Base-by-base conservation (phyloP, 2,113 vertebrate genomes). In the Pogona vitticeps region DNA sequence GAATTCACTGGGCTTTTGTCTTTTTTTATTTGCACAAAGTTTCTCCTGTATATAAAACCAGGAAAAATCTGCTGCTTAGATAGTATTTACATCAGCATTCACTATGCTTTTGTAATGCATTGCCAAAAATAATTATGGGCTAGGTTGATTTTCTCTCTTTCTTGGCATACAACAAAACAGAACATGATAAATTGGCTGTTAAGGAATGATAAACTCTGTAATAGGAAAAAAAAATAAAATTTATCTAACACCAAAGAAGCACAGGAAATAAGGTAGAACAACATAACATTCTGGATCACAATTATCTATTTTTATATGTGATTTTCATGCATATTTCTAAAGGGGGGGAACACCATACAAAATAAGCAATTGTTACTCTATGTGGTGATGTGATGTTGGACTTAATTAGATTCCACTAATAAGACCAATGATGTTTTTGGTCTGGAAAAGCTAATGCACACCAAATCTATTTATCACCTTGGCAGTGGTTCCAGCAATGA, bases 391-490 rank as follows among this genome's bases (percentile, higher is more conserved):
- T 78, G 86, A 89, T 36, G 89, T 85, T 88, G 80, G 15, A 92
- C 94, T 94, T 95, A 83, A 93, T 94, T 92, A 90, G 79, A 83
- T 83, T 58, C 81, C 63, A 88, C 81, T 90, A 93, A 91, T 90
- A 86, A 95, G 89, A 92, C 94, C 91, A 95, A 94, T 91, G 84
- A 90, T 93, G 68, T 86, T 93, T 90, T 93, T 91, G 90, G 90
- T 82, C 85, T 91, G 70, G 26, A 76, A 68, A 86, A 87, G 72
- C 90, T 95, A 93, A 93, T 90, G 85, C 87, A 92, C 95, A 95
- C 90, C 81, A 92, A 95, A 95, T 91, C 92, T 92, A 83, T 94
- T 94, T 93, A 93, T 95, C 94, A 94, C 82, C 91, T 92, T 95
- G 90, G 86, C 88, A 91, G 86, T 92, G 77, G 91, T 92, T 94